Conservation (phyloP, 2,797 vertebrate genomes). For the Cyprinella venusta region DNA sequence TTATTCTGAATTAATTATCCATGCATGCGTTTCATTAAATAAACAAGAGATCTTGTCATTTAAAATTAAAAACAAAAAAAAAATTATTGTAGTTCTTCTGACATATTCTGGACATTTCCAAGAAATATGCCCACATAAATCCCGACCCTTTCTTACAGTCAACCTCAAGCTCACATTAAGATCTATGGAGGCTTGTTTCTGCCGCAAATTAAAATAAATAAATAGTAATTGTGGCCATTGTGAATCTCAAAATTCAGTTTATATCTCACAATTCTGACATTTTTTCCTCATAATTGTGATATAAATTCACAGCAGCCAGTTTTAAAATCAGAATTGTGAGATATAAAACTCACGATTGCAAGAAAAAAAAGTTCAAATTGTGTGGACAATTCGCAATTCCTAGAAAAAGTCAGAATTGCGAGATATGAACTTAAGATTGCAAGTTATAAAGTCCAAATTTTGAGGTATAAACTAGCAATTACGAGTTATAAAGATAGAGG, state of each 20-base stretch:
- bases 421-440: no score
- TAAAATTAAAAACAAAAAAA: no score
- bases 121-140: background rate
- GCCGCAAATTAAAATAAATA: background rate
- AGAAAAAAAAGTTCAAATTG: no score
- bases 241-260: background rate
- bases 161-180: background rate
- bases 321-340: background rate
- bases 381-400: no score
- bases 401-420: no score
- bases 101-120: background rate
- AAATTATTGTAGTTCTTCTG: background rate
- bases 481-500: no score
- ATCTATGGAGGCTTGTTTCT: background rate
- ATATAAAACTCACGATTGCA: background rate
- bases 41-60: background rate
- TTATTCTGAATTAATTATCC: background rate
- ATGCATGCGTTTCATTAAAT: background rate
- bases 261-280: no score
- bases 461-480: no score
- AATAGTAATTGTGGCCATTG: background rate
- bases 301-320: background rate
- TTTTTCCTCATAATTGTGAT: no score
- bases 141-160: background rate
- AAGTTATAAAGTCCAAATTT: no score